A percentile compares a stretch with the other conserved stretches of the same genome.
phyloP scores from a whole-genome alignment of 2,888 invertebrate genomes.

The Prosopocoilus inquinatus region DNA sequence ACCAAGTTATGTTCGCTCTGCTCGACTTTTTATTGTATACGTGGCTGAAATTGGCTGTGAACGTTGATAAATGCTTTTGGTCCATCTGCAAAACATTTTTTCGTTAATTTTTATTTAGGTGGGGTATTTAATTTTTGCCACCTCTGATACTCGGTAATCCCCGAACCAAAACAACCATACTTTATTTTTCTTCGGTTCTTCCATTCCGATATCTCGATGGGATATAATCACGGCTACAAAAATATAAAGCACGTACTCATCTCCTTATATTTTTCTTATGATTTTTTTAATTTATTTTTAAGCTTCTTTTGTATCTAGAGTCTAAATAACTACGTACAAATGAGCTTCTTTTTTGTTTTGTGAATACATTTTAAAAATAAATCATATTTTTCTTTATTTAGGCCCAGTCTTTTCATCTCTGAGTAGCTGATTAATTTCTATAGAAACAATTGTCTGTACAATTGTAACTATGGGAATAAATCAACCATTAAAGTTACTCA shows the following conservation, averaged over 20 bases:
- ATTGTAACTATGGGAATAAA: no score
- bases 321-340: background rate
- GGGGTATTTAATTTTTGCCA: background rate
- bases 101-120: background rate
- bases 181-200: constrained; percentile 1
- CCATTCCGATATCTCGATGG: constrained; percentile 9
- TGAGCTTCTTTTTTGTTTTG: background rate
- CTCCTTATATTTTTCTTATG: no score
- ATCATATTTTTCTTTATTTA: no score
- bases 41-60: background rate
- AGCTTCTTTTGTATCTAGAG: no score
- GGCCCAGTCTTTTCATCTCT: no score
- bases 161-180: constrained; percentile 22
- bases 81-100: no score
- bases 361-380: background rate
- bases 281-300: no score
- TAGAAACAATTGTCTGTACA: no score
- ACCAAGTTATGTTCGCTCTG: constrained; percentile 1
- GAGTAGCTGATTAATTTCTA: no score
- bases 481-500: no score
- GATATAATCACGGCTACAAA: constrained; percentile 4
- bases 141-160: constrained; percentile 18
- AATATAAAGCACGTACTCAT: no score
- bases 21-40: constrained; percentile 5
- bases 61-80: no score